Conservation (phyloP, 2,113 vertebrate species). For the Scomber japonicus region DNA sequence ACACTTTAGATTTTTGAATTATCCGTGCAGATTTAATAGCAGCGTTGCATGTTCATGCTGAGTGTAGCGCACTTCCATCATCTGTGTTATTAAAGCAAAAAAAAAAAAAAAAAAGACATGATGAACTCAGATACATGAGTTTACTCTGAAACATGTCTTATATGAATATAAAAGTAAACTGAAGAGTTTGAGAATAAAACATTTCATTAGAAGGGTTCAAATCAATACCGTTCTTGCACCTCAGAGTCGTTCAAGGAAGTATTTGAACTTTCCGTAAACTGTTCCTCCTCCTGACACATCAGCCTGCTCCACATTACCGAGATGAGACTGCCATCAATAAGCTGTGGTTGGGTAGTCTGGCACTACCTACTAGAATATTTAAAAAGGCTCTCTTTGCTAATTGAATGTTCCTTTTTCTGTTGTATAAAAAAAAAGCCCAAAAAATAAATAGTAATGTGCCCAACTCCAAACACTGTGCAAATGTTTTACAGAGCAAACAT, state of each 20-base stretch:
- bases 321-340: constrained; percentile 70
- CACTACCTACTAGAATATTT: constrained; percentile 81
- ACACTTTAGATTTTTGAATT: constrained; percentile 72
- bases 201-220: neutral
- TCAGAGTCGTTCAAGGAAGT: constrained; percentile 20
- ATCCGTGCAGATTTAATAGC: constrained; percentile 64
- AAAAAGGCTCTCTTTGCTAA: constrained; percentile 79
- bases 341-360: constrained; percentile 73
- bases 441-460: constrained; percentile 30
- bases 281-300: constrained; percentile 53
- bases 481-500: constrained; percentile 49
- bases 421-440: constrained; percentile 38
- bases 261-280: constrained; percentile 50
- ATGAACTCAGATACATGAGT: neutral
- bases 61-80: neutral
- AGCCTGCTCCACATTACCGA: constrained; percentile 66
- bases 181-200: neutral
- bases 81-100: constrained; percentile 15
- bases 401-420: constrained; percentile 69
- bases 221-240: neutral
- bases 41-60: constrained; percentile 20
- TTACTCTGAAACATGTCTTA: neutral
- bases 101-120: neutral
- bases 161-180: neutral
- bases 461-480: constrained; percentile 12